Conservation (phyloP, 2,888 invertebrate genomes). For the Melinaea menophilus region DNA sequence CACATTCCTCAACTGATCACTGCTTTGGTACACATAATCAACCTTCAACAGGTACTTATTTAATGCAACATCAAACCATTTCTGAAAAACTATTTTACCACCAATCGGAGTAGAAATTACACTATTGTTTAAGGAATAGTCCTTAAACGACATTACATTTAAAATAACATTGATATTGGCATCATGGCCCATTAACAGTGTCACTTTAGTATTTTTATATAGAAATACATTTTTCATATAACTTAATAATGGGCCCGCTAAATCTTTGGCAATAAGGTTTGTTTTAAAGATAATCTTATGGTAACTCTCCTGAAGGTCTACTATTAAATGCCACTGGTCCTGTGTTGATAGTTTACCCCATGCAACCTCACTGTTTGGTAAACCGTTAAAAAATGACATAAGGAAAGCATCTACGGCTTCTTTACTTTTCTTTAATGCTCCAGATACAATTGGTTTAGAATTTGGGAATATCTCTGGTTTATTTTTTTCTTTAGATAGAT, state of each 20-base stretch:
- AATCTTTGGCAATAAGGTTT: slow-evolving; percentile 54
- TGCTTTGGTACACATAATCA: slow-evolving; percentile 59
- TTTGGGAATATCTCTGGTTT: slow-evolving; percentile 43
- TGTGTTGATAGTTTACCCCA: slow-evolving; percentile 52
- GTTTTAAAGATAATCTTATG: slow-evolving; percentile 63
- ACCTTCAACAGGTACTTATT: slow-evolving; percentile 49
- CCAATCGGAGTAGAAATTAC: slow-evolving; percentile 55
- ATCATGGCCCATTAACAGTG: slow-evolving; percentile 65
- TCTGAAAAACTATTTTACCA: slow-evolving; percentile 66
- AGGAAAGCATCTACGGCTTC: slow-evolving; percentile 61
- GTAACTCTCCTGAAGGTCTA: slow-evolving; percentile 50
- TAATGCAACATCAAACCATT: slow-evolving; percentile 46
- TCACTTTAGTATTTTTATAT: slow-evolving; percentile 43
- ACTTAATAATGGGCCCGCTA: slow-evolving; percentile 51
- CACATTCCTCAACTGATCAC: slow-evolving; percentile 52
- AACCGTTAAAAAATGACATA: slow-evolving; percentile 66
- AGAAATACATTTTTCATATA: slow-evolving; percentile 50
- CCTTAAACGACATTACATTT: slow-evolving; percentile 48
- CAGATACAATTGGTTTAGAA: slow-evolving; percentile 52
- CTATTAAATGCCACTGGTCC: slow-evolving; percentile 47
- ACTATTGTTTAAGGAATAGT: slow-evolving; percentile 48
- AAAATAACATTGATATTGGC: slow-evolving; percentile 61
- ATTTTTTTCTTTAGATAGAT: slow-evolving; percentile 50
- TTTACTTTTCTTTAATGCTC: slow-evolving; percentile 63
- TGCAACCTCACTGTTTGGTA: slow-evolving; percentile 51